A percentile compares a stretch with the other conserved stretches of the same genome.
These are phyloP conservation scores for Craniophora ligustri DNA, from an alignment of 2,888 invertebrate species.

Conservation along the genomic window DNA sequence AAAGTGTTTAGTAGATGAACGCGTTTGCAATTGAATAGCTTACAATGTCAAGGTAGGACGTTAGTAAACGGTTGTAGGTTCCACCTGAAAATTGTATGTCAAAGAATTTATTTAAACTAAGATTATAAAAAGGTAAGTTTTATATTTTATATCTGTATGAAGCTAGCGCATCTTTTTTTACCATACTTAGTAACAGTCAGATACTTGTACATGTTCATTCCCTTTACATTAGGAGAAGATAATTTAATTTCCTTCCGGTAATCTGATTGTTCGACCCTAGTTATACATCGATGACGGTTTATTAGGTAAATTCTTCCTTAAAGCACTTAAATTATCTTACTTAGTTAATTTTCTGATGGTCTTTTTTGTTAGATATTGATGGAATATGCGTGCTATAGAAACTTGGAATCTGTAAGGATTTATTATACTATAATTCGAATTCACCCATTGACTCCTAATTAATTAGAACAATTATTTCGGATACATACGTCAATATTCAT, in stretches of 20 bases:
- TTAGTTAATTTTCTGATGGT: neutral
- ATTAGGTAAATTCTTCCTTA: neutral
- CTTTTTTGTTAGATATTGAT: neutral
- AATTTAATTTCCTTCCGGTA: slow-evolving; percentile 34
- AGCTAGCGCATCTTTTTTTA: no score
- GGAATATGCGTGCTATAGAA: no score
- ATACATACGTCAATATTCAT: neutral
- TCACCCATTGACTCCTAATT: neutral
- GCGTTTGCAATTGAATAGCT: slow-evolving; percentile 23
- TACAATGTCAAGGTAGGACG: slow-evolving; percentile 28
- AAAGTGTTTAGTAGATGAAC: slow-evolving; percentile 13
- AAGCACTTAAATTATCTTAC: slow-evolving; percentile 2
- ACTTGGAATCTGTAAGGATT: no score
- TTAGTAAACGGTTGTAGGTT: neutral
- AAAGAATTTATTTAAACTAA: no score
- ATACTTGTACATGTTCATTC: no score
- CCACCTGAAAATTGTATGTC: no score
- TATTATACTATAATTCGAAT: no score
- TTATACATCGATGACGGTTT: slow-evolving; percentile 24
- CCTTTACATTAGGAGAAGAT: slow-evolving; percentile 9
- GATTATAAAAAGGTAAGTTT: no score
- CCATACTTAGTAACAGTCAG: no score
- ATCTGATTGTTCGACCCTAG: slow-evolving; percentile 29
- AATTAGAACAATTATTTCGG: neutral
- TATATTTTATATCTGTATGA: no score